Percentiles rank a stretch among this genome's conserved stretches.
Evolutionary conservation across 2,888 invertebrate genomes (phyloP).

Genomic region (Caenorhabditis sinica): DNA sequence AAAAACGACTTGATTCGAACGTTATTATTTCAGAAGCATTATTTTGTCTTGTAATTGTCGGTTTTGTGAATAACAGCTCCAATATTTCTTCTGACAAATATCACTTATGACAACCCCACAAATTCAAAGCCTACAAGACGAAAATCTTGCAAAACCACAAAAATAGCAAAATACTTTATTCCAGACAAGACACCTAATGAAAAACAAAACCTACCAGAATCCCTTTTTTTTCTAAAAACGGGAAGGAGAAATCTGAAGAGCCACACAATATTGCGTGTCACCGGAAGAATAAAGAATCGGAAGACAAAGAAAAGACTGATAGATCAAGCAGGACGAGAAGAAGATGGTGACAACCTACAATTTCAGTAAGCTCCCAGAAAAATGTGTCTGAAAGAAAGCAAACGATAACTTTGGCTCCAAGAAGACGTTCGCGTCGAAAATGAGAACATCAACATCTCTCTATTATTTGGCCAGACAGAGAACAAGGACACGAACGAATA

Average conservation of each 20-base stretch:
- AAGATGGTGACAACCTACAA: not conserved
- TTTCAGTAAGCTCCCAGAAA: conserved; percentile 16
- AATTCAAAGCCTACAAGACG: too few species aligned
- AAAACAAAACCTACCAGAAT: not conserved
- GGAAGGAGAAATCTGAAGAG: conserved; percentile 18
- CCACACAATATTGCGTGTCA: conserved; percentile 22
- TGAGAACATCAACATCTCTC: conserved; percentile 16
- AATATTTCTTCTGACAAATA: too few species aligned
- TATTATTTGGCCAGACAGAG: conserved; percentile 3
- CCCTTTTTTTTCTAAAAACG: not conserved
- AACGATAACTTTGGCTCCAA: not conserved
- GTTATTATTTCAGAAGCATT: too few species aligned
- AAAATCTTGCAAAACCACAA: too few species aligned
- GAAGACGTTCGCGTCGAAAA: not conserved
- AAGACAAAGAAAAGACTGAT: not conserved
- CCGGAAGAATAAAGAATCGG: conserved; percentile 13
- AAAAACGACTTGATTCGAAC: too few species aligned
- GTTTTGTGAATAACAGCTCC: too few species aligned
- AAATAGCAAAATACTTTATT: too few species aligned
- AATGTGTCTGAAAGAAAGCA: not conserved
- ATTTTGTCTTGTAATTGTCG: too few species aligned
- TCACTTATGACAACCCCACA: too few species aligned
- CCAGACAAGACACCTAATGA: conserved; percentile 10
- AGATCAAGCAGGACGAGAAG: conserved; percentile 1
- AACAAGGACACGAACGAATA: conserved; percentile 6